Base-by-base conservation (phyloP, 2,113 vertebrate genomes). In the Sylvicapra grimmia region DNA sequence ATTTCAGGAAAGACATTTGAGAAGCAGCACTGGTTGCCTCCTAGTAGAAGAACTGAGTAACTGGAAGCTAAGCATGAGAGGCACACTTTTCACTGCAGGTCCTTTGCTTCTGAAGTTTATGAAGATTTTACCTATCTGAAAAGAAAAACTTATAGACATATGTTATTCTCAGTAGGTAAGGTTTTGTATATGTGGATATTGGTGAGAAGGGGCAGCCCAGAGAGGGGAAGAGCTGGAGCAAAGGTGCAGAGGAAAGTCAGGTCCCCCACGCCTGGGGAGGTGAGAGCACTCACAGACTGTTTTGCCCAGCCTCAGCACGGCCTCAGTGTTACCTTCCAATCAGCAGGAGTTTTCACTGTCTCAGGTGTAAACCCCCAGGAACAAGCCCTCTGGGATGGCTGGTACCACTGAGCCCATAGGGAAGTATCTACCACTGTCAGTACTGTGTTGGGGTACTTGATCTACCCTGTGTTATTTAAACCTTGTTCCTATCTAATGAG, bases 101-200 rank as follows among this genome's bases (percentile, higher is more conserved):
- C 56, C 87, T 79, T 80, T 49, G 51, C 47, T 94, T 87, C 33
- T 31, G 82, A 93, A 63, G 58, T 44, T 89, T 40, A 12, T 31
- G 77, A 31, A 86, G 13, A 27, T 77, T 82, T 72, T 77, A 25
- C 29, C 36, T 33, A 13, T 44, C 56, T 80, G 84, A 33, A 96
- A 88, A 56, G 8, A 89, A 75, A 79, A 15, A 4, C 68, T 58
- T 40, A 49, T 13, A 86, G 63, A 23, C 4, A 87, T 59, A 59
- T 14, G 40, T 36, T 61, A 23, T 49, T 61, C 51, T 12, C 54
- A 56, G 47, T 2, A 36, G 54, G 29, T 27, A 18, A 25, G n/a
- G 5, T 8, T 11, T 47, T 53, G 11, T 19, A 2, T 2, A 2
- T 4, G 33, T 12, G 36, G 53, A 16, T 3, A 16, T 10, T 29